Percentiles rank a stretch among this genome's conserved stretches.
Conservation (phyloP, 2,797 vertebrate genomes). For the Trachops cirrhosus region DNA sequence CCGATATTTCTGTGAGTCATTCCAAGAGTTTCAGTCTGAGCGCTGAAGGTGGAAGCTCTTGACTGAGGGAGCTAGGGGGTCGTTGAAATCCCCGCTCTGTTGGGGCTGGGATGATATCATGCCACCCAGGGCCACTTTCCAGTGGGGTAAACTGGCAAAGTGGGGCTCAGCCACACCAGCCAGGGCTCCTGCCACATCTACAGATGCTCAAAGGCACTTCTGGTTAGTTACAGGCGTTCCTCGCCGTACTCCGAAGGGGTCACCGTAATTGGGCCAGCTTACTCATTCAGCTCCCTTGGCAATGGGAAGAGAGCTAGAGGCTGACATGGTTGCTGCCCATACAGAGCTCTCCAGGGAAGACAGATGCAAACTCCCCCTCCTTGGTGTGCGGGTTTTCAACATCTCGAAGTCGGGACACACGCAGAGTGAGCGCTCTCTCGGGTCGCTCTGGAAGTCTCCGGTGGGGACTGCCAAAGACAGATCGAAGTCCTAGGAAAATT, state of each 20-base stretch:
- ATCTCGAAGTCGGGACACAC: neutral
- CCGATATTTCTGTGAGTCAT: neutral
- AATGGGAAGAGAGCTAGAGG: neutral
- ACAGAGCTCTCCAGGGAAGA: neutral
- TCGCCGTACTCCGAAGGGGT: neutral
- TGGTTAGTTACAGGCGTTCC: neutral
- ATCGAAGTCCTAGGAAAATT: neutral
- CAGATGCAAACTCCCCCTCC: neutral
- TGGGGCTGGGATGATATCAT: neutral
- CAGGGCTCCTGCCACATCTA: neutral
- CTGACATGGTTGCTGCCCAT: neutral
- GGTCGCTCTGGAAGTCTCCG: neutral
- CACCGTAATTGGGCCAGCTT: conserved; percentile 8
- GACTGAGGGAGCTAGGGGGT: neutral
- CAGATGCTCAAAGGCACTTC: neutral
- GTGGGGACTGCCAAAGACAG: neutral
- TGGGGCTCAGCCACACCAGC: neutral
- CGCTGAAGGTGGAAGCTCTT: neutral
- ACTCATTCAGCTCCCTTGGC: neutral
- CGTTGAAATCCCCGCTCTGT: neutral
- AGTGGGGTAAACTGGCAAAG: neutral
- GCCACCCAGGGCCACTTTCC: neutral
- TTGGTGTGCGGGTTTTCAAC: neutral
- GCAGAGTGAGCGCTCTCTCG: neutral
- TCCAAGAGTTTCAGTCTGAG: neutral